Base-by-base conservation (phyloP, 2,888 invertebrate species). In the Tetragnatha montana region DNA sequence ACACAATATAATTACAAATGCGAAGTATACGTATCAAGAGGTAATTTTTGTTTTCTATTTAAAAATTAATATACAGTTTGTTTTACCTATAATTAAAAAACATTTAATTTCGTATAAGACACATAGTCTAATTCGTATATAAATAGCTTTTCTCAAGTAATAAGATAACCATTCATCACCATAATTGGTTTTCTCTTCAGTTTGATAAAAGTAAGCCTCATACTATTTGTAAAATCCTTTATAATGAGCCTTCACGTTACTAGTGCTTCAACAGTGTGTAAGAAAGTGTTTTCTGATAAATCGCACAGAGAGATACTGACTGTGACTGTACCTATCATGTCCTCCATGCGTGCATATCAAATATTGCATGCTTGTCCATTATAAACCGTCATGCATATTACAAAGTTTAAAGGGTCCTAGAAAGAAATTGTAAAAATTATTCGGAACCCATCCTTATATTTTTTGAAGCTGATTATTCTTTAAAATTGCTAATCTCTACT, bases 311-410 rank as follows among this genome's bases (percentile, higher is more conserved):
- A 73, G 60, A 74, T 71, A 71, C 70, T 50, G 47, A 14, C 49
- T 69, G 68, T 50, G 47, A 14, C 49, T 69, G 68, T 68, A 76
- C 75, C 74, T 35, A 78, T 22, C 49, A 51, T 80, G 89, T 85
- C 85, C 89, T 81, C 50, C 71, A 85, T 35, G 88, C 89, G 78
- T 88, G 88, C 88, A 78, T 79, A 79, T 88, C 79, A 86, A 19
- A 80, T 51, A 17, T 35, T 49, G 88, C 85, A 86, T 86, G 85
- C 76, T 70, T 85, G 89, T 89, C 89, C 89, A 89, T 81, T 71
- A 81, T 78, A 89, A 71, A 85, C 89, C 89, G 89, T 89, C 89
- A 89, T 81, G 70, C 60, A 71, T 35, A 35, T 85, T 81, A 81
- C 49, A 51, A 76, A 89, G 21, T 80, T 73, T 10, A 76, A 35